These are phyloP conservation scores for Anthopleura sola DNA, from an alignment of 64 coral and sea anemone species.

Conservation along the genomic window DNA sequence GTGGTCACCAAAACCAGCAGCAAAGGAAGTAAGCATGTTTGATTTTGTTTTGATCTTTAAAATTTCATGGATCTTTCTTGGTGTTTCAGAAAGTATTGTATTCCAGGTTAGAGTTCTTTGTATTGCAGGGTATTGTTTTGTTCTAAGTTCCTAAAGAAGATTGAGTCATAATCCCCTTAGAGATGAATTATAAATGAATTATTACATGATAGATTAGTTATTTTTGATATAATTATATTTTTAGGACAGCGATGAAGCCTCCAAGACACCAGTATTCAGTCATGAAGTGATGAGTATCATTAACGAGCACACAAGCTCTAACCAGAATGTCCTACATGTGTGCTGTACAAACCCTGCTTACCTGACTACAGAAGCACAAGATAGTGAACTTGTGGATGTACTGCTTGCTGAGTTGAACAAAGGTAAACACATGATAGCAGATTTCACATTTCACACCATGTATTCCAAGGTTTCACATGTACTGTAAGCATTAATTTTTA, in stretches of 20 bases:
- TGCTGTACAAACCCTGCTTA: conserved; percentile 68
- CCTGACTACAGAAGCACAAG: not conserved
- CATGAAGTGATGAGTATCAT: conserved; percentile 32
- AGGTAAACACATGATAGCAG: not conserved
- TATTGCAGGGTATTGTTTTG: too few relatives aligned
- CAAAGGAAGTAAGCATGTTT: not conserved
- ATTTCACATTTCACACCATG: too few relatives aligned
- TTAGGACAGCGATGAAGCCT: not conserved
- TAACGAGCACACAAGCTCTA: conserved; percentile 65
- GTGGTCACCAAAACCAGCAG: not conserved
- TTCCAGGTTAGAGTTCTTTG: too few relatives aligned
- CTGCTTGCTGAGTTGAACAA: not conserved
- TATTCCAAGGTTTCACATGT: too few relatives aligned
- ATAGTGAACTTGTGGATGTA: not conserved
- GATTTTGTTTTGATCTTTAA: too few relatives aligned
- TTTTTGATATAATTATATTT: not conserved
- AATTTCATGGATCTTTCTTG: too few relatives aligned
- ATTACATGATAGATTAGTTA: too few relatives aligned
- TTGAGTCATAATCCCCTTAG: too few relatives aligned
- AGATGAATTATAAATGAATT: too few relatives aligned
- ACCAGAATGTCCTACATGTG: conserved; percentile 85
- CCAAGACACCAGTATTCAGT: conserved; percentile 17
- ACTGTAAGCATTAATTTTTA: too few relatives aligned
- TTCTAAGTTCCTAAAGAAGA: too few relatives aligned
- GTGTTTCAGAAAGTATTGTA: too few relatives aligned